Evolutionary conservation across 2,113 vertebrate species (phyloP).

Genomic region (Electrona antarctica): DNA sequence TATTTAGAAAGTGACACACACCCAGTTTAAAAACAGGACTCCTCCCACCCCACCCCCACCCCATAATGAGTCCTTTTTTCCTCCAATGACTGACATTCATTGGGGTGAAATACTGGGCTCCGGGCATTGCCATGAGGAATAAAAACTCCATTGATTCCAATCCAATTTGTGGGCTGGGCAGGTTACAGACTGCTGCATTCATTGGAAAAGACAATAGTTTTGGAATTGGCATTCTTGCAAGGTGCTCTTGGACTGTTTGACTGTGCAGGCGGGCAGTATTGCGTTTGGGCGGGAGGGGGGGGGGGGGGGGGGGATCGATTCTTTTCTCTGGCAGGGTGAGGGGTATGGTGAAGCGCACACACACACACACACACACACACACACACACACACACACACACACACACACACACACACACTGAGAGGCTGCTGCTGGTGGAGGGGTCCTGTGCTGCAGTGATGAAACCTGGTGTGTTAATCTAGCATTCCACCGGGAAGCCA

Average conservation of each 20-base stretch:
- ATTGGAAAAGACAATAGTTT: conserved; percentile 63
- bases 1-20: conserved; percentile 52
- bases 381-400: too few relatives aligned
- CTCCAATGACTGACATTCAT: conserved; percentile 60
- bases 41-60: conserved; percentile 27
- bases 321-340: conserved; percentile 48
- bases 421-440: conserved; percentile 8
- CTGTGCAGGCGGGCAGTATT: conserved; percentile 40
- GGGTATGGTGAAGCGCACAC: not conserved
- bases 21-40: conserved; percentile 62
- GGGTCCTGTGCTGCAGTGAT: conserved; percentile 34
- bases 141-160: conserved; percentile 68
- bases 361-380: too few relatives aligned
- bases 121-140: conserved; percentile 66
- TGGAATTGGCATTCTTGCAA: conserved; percentile 65
- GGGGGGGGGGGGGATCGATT: conserved; percentile 49
- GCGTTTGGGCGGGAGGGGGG: conserved; percentile 29
- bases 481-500: conserved; percentile 27
- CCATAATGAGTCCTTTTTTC: conserved; percentile 50
- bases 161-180: conserved; percentile 63
- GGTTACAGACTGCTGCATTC: conserved; percentile 60
- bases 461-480: conserved; percentile 44
- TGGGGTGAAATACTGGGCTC: conserved; percentile 56
- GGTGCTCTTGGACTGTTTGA: conserved; percentile 34
- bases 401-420: too few relatives aligned